Base-by-base conservation (phyloP, 2,113 vertebrate genomes). In the Scytalopus superciliaris region DNA sequence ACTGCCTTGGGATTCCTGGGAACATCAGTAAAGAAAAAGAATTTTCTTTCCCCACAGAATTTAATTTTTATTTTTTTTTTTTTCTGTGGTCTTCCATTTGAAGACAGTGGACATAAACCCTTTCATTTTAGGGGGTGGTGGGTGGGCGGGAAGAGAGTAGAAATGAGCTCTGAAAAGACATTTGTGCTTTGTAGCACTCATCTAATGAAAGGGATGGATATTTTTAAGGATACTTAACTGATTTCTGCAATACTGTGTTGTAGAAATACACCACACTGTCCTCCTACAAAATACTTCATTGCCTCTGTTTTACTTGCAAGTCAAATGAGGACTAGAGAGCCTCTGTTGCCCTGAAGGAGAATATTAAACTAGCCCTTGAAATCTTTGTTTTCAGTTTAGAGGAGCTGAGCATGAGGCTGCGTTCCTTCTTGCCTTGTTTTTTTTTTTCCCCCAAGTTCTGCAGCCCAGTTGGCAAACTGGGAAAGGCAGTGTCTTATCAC, bases 131-230 rank as follows among this genome's bases (percentile, higher is more conserved):
- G 19, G 13, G 30, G 2, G n/a, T n/a, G n/a, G n/a, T n/a, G n/a
- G n/a, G n/a, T n/a, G 3, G 1, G 1, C 3, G 0, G 63, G 40
- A 50, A 39, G 14, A 23, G 21, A 4, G 12, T 40, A 59, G 55
- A 70, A 60, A 85, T 14, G 37, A 68, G 2, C 19, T 76, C 33
- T 90, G 40, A 44, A 70, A 87, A 74, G 37, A 40, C 19, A 2
- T 25, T 62, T 83, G 21, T 8, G n/a, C 18, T 75, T 91, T 64
- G 33, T n/a, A 90, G 24, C 1, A 7, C 5, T 56, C 14, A 14
- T 18, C 17, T 69, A 67, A 52, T 60, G 47, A 69, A 78, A 22
- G 10, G 14, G 15, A 31, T 63, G 4, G 47, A 45, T 77, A 45
- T 62, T 56, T 73, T 35, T 57, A 50, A 62, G 19, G n/a, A 59